Evolutionary conservation across 2,113 vertebrate genomes (phyloP).

Genomic region (Edolisoma coerulescens): DNA sequence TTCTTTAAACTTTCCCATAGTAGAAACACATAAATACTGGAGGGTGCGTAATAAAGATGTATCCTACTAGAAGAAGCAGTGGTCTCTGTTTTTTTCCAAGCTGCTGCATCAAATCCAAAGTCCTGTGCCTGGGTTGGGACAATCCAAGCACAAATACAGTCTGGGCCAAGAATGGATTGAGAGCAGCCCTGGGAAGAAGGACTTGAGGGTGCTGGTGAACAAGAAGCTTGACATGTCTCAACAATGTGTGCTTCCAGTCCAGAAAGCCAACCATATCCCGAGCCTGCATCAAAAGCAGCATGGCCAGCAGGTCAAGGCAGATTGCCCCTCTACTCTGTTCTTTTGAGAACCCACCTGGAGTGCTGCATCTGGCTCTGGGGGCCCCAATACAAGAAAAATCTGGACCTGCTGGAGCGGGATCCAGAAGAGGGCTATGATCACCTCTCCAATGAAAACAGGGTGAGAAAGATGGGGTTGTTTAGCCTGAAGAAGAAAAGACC

Average conservation of each 20-base stretch:
- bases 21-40: background rate
- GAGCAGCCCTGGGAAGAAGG: background rate
- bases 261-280: background rate
- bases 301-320: background rate
- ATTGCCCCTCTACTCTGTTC: background rate
- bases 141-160: background rate
- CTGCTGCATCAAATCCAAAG: background rate
- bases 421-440: background rate
- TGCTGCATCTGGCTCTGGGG: background rate
- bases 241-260: background rate
- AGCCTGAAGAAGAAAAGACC: background rate
- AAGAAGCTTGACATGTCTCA: background rate
- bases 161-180: background rate
- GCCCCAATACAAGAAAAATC: background rate
- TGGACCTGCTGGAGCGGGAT: fast-evolving
- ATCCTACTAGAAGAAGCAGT: background rate
- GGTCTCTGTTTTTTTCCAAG: background rate
- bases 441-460: background rate
- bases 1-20: background rate
- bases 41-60: background rate
- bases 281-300: background rate
- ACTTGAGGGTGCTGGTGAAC: background rate
- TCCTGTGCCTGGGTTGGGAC: background rate
- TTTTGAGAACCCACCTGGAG: background rate
- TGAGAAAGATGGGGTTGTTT: background rate